Evolutionary conservation across 2,113 vertebrate genomes (phyloP).

Genomic region (Halcyon senegalensis): DNA sequence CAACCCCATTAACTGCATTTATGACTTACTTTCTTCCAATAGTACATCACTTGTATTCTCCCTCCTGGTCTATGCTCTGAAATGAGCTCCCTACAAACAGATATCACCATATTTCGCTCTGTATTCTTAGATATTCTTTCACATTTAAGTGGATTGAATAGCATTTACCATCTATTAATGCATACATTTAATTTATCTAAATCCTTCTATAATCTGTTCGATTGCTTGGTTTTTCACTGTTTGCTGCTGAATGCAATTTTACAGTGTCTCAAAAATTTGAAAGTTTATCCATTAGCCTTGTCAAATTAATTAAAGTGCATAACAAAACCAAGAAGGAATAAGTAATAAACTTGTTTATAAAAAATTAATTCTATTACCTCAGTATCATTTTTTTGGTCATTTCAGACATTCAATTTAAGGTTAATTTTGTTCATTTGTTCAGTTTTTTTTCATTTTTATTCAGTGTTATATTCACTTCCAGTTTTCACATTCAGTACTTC

Average conservation of each 20-base stretch:
- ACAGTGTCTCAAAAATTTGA: background rate
- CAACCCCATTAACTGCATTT: background rate
- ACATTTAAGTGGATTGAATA: background rate
- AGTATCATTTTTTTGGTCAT: background rate
- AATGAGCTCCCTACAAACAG: background rate
- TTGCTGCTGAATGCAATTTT: background rate
- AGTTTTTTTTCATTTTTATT: background rate
- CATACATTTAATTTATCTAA: conserved; percentile 1
- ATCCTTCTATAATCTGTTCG: background rate
- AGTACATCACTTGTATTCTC: background rate
- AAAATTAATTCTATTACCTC: background rate
- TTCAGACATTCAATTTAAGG: background rate
- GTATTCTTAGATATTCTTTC: background rate
- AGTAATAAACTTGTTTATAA: background rate
- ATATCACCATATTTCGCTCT: background rate
- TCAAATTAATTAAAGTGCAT: background rate
- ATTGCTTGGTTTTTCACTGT: background rate
- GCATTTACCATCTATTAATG: background rate
- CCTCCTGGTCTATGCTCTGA: background rate
- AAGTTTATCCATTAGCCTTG: background rate
- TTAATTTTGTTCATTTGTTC: background rate
- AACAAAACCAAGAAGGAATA: background rate
- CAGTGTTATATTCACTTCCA: background rate
- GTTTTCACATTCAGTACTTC: background rate
- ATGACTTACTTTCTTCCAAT: background rate